Evolutionary conservation across 2,113 vertebrate species (phyloP), one percentile per base, ranked within the genome.

Genomic region (Siniperca chuatsi): DNA sequence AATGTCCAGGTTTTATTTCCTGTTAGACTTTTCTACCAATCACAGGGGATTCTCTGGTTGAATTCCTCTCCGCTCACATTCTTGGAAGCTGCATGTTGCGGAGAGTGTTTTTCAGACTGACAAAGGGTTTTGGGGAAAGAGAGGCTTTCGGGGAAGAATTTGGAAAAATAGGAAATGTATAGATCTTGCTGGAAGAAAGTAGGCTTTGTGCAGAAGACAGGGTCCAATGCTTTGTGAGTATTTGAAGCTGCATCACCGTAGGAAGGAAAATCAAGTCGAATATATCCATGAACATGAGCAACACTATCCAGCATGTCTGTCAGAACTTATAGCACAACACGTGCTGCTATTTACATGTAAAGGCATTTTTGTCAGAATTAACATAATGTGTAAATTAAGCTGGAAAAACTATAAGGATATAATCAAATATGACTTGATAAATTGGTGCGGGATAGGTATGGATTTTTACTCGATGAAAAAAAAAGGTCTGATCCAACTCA

Each of bases 1-100:
- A 93, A 93, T 89, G 85, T 84, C 79, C 90, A 88, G 79, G 29
- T 91, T 89, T 86, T 90, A 88, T 86, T 92, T 90, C 91, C 93
- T 83, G 86, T 81, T 72, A 15, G 78, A 68, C 71, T 77, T 61
- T 65, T 79, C 69, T 33, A 25, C 71, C 81, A 84, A 85, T 90
- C 84, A 84, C 85, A 33, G 46, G 79, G 79, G 85, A 90, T 86
- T 83, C 79, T 75, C 71, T 8, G n/a, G 64, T 72, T 67, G 82
- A 85, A 89, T 92, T 90, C 81, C 84, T 83, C 71, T 18, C 25
- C 2, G 64, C 61, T 89, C 57, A n/a, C 79, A 81, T 90, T 90
- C 84, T 79, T 81, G 74, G 77, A 77, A 62, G 80, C 84, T 48
- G 52, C 29, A 57, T 62, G 40, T 81, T 87, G 70, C 13, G 4